phyloP scores from a whole-genome alignment of 1,140 invertebrate species.

The Neodiprion lecontei region DNA sequence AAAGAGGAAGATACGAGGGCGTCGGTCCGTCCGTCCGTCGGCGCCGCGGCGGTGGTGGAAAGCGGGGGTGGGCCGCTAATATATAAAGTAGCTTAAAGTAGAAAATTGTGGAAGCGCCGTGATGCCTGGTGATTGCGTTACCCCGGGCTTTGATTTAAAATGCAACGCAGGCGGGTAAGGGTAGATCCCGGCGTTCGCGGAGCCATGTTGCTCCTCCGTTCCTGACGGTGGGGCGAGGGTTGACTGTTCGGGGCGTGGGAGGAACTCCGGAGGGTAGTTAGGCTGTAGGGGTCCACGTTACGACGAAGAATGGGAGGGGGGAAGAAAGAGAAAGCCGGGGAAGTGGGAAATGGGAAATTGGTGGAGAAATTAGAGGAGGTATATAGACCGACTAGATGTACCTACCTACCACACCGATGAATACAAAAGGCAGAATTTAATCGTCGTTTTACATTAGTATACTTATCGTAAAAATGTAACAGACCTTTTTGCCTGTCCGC shows the following conservation, averaged over 20 bases:
- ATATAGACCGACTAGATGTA: too few species aligned
- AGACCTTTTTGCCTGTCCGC: too few species aligned
- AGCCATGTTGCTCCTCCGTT: conserved; percentile 39
- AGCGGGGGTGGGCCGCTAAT: conserved; percentile 51
- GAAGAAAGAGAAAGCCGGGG: conserved; percentile 12
- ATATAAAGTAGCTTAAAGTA: conserved; percentile 65
- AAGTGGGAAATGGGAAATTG: conserved; percentile 12
- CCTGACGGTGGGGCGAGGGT: conserved; percentile 24
- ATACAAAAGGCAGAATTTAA: too few species aligned
- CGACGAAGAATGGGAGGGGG: conserved; percentile 12
- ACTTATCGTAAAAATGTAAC: too few species aligned
- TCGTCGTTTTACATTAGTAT: too few species aligned
- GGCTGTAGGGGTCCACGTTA: conserved; percentile 2
- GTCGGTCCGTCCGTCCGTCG: conserved; percentile 11
- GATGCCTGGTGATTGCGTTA: conserved; percentile 64
- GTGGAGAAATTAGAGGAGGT: conserved; percentile 15
- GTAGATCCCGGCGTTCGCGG: conserved; percentile 32
- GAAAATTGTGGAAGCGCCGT: conserved; percentile 65
- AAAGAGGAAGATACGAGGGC: not conserved
- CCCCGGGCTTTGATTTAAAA: conserved; percentile 64
- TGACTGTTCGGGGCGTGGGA: conserved; percentile 14
- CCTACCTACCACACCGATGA: too few species aligned
- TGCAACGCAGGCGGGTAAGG: conserved; percentile 55
- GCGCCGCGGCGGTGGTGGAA: conserved; percentile 14
- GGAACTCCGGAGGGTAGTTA: conserved; percentile 10